Conservation (phyloP, 2,888 invertebrate species). For the Halocaridina rubra region DNA sequence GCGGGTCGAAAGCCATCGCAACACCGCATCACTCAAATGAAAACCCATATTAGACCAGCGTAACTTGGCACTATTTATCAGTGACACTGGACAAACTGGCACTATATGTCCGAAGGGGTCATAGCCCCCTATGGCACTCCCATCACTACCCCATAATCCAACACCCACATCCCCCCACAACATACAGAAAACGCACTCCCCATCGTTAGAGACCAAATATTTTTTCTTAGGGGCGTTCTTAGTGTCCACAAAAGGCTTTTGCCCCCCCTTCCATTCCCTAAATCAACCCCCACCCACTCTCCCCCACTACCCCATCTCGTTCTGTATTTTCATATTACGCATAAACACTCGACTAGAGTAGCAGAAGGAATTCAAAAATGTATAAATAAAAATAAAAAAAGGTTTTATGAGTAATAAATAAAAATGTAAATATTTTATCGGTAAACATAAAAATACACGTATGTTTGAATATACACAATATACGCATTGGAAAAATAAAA, state of each 20-base stretch:
- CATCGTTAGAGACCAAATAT: conserved; percentile 56
- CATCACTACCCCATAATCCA: too few relatives aligned
- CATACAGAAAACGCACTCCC: conserved; percentile 46
- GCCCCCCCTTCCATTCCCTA: neutral
- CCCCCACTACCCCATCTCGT: neutral
- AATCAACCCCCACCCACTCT: neutral
- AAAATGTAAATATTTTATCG: too few relatives aligned
- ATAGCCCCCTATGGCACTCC: too few relatives aligned
- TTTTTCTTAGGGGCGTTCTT: conserved; percentile 53
- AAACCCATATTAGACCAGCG: conserved; percentile 56
- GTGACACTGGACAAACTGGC: conserved; percentile 52
- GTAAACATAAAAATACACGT: too few relatives aligned
- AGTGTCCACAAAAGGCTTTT: conserved; percentile 49
- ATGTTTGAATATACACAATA: too few relatives aligned
- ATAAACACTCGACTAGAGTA: too few relatives aligned
- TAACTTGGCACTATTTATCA: conserved; percentile 53
- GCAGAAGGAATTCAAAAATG: too few relatives aligned
- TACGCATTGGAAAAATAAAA: too few relatives aligned
- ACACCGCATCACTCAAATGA: conserved; percentile 57
- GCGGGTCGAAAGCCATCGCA: conserved; percentile 1
- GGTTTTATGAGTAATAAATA: too few relatives aligned
- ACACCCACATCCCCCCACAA: too few relatives aligned
- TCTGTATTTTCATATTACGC: neutral
- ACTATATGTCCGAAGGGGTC: too few relatives aligned
- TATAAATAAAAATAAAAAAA: too few relatives aligned